Evolutionary conservation across 2,797 vertebrate species (phyloP), one percentile per base, ranked within the genome.

Genomic region (Tapirus indicus): DNA sequence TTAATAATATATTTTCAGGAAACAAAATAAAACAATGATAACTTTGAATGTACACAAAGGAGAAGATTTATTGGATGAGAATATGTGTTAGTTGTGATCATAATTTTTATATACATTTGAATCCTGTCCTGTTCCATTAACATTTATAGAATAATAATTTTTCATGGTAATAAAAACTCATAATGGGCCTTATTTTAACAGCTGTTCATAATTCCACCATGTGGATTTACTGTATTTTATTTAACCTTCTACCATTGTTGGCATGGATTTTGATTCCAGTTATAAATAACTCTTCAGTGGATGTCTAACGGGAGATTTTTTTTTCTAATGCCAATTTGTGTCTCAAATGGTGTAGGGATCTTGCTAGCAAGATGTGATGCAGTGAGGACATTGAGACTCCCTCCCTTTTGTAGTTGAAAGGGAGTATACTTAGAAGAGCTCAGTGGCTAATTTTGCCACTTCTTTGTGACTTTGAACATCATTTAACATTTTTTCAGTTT

Each of bases 161-260:
- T 92, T 95, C 62, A 62, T 38, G 23, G 16, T 80, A 74, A 56
- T n/a, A 74, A 11, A 89, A 88, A 62, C 35, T 77, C 47, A 52
- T 38, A 20, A 68, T 18, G 13, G 44, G 29, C 11, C 17, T 41
- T 87, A 56, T 80, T 95, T 78, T 83, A 86, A 94, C n/a, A 87
- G 68, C 27, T 86, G 21, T 56, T 54, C 11, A 56, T 78, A 83
- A 86, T 69, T 80, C 5, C 11, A 60, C 7, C 32, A 44, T 92
- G 66, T 85, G 60, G 38, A 88, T 85, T 91, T 95, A 84, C 5
- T 47, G 7, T 94, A 47, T 91, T 91, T 96, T 85, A 68, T 78
- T 71, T 80, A 97, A 88, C 44, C 1, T 94, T 94, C 44, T 23
- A 60, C 10, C 13, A 25, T 29, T 90, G 16, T 58, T 79, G 49